These are phyloP conservation scores for Gallinago paraguaiae DNA, from an alignment of 2,113 vertebrate genomes.

Conservation along the genomic window DNA sequence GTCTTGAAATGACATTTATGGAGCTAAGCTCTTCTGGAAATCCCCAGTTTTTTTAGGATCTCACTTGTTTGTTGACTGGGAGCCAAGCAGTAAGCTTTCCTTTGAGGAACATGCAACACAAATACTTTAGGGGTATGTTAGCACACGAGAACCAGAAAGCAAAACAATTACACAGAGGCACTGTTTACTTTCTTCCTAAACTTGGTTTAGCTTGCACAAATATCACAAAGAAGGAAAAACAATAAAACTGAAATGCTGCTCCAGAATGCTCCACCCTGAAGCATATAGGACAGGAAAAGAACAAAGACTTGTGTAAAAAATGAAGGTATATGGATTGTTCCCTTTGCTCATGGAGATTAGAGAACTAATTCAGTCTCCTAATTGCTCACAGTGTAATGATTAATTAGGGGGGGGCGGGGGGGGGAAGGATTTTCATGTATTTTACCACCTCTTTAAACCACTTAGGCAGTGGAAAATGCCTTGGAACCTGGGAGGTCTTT, in stretches of 20 bases:
- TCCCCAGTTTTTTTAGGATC: background rate
- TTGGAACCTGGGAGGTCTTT: background rate
- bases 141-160: background rate
- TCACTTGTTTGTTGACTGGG: background rate
- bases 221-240: background rate
- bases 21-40: background rate
- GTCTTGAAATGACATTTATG: background rate
- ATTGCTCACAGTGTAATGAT: background rate
- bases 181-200: background rate
- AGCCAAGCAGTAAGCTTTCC: background rate
- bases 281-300: background rate
- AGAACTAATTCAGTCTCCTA: background rate
- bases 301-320: background rate
- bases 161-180: background rate
- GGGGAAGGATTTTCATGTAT: background rate
- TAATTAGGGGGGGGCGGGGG: background rate
- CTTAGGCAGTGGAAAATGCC: background rate
- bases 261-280: background rate
- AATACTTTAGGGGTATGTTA: background rate
- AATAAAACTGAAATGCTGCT: background rate
- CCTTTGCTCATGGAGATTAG: background rate
- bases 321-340: background rate
- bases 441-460: background rate
- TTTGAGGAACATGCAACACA: background rate
- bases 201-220: background rate